Base-by-base conservation (phyloP, 2,797 vertebrate species). In the Lagodon rhomboides region DNA sequence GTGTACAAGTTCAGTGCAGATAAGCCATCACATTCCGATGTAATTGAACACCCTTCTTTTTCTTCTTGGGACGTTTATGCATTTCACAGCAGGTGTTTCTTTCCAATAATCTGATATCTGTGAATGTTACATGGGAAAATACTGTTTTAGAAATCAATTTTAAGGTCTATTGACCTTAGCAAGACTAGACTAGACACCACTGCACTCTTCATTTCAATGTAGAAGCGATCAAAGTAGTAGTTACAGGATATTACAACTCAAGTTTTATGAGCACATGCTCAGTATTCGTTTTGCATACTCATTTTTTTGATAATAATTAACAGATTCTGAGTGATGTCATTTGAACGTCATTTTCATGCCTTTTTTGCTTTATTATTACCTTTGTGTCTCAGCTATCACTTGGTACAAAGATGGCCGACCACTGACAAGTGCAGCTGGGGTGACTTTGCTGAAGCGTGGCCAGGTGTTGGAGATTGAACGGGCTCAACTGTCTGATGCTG, bases 341-440 rank as follows among this genome's bases (percentile, higher is more conserved):
- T 22, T 12, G 5, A 25, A 41, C 17, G 5, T 12, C 0, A 44
- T 13, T 34, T 68, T 27, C 3, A 15, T 12, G 2, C 3, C 1
- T 38, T 12, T 43, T 51, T 16, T 30, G 5, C 1, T 72, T 56
- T 12, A 16, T 54, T 58, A 41, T 60, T 3, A 0, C 5, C 15
- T 54, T 49, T 51, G 5, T 69, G 11, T 38, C 44, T 23, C 91
- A 99, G 98, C 93, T 30, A 89, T 98, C 64, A 96, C 95, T 0
- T 99, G 98, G 98, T 98, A 96, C 93, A 99, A 98, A 95, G 97
- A 98, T 53, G 94, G 94, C 59, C 96, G 76, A 1, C 96, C 94
- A 0, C 87, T 98, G 72, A 93, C 91, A 1, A 79, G 59, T 6
- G 87, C 95, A 15, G 90, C 93, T 0, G 94, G 96, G 0, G 84